phyloP scores from a whole-genome alignment of 1,140 invertebrate genomes.

The Campoletis sonorensis region DNA sequence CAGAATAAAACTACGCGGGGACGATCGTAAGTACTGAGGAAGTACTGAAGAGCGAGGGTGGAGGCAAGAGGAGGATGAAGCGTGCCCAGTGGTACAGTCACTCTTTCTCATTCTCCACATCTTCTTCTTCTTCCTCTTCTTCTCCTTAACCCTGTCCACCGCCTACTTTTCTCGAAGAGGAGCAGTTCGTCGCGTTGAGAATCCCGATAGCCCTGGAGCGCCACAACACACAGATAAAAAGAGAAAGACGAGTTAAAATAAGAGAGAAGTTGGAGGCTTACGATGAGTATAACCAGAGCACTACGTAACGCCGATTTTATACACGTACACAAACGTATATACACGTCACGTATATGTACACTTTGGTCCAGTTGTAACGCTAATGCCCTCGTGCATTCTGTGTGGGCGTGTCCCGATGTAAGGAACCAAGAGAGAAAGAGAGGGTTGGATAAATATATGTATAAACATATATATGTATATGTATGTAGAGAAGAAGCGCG shows the following conservation, averaged over 20 bases:
- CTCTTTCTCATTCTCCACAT: constrained; percentile 25
- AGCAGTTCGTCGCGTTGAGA: constrained; percentile 30
- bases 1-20: constrained; percentile 73
- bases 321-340: background rate
- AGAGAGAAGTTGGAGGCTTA: background rate
- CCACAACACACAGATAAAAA: constrained; percentile 46
- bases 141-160: constrained; percentile 20
- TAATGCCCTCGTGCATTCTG: constrained; percentile 60
- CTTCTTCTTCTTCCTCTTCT: constrained; percentile 6
- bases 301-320: constrained; percentile 31
- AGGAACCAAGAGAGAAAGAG: constrained; percentile 19
- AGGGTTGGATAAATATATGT: background rate
- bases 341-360: too few species aligned
- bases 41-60: constrained; percentile 60
- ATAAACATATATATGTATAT: background rate
- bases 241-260: background rate
- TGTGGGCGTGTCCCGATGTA: constrained; percentile 61
- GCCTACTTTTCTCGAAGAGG: constrained; percentile 38
- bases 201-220: constrained; percentile 56
- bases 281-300: constrained; percentile 35
- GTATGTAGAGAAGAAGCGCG: constrained; percentile 41
- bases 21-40: constrained; percentile 70
- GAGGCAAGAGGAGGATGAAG: constrained; percentile 12
- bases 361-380: constrained; percentile 59
- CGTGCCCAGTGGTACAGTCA: constrained; percentile 30